phyloP scores from a whole-genome alignment of 2,888 invertebrate genomes.

The Limenitis camilla region DNA sequence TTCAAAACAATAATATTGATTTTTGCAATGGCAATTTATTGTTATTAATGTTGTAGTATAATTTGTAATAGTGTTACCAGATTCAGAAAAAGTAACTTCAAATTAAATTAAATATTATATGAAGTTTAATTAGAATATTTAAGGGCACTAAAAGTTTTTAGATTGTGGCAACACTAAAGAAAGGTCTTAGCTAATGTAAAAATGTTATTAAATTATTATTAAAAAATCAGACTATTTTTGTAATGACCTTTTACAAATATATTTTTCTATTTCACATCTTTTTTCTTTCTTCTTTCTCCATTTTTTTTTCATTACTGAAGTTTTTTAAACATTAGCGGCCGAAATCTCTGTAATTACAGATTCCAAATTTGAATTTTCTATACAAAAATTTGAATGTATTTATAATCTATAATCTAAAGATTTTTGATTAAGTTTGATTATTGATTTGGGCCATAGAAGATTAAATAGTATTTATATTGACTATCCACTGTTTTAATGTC shows the following conservation, averaged over 20 bases:
- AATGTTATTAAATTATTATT: conserved; percentile 16
- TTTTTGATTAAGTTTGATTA: not conserved
- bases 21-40: no score
- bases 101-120: not conserved
- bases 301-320: no score
- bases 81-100: no score
- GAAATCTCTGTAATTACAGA: no score
- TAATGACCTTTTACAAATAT: conserved; percentile 39
- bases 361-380: no score
- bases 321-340: not conserved
- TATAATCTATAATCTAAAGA: not conserved
- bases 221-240: conserved; percentile 44
- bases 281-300: conserved; percentile 24
- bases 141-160: not conserved
- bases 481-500: no score
- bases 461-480: no score
- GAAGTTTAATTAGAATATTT: not conserved
- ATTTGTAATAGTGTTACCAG: no score
- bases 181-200: not conserved
- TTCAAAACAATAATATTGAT: no score
- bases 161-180: not conserved
- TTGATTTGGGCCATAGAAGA: no score
- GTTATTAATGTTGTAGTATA: no score
- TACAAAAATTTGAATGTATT: not conserved
- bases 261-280: conserved; percentile 25